These are phyloP conservation scores for Pristiophorus japonicus DNA, from an alignment of 2,113 vertebrate genomes.

Conservation along the genomic window DNA sequence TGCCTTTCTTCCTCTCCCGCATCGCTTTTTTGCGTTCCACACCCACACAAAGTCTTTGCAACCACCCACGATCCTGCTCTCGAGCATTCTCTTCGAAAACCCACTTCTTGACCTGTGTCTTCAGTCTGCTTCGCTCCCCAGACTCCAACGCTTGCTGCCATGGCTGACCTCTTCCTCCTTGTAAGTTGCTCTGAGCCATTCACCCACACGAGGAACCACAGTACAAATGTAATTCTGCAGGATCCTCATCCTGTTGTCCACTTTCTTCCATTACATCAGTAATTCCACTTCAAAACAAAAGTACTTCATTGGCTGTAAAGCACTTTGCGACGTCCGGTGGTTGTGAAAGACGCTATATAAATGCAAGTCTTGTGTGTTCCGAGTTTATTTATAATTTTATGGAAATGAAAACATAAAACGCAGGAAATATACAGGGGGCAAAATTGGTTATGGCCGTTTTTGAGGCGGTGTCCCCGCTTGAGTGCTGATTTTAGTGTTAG, in stretches of 20 bases:
- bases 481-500: too few relatives aligned
- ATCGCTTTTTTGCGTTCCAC: background rate
- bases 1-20: background rate
- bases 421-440: background rate
- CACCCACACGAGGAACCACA: background rate
- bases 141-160: background rate
- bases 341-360: too few relatives aligned
- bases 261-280: too few relatives aligned
- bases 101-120: background rate
- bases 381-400: background rate
- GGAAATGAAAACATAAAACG: too few relatives aligned
- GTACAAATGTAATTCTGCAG: background rate
- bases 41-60: background rate
- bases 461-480: too few relatives aligned
- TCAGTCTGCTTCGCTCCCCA: background rate
- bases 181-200: background rate
- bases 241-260: background rate
- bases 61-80: background rate
- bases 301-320: too few relatives aligned
- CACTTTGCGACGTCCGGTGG: too few relatives aligned
- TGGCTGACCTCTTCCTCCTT: background rate
- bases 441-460: too few relatives aligned
- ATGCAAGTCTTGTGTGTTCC: background rate
- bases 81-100: background rate
- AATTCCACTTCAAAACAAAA: too few relatives aligned